A percentile compares a stretch with the other conserved stretches of the same genome.
Evolutionary conservation across 2,113 vertebrate species (phyloP).

Genomic region (Vidua chalybeata): DNA sequence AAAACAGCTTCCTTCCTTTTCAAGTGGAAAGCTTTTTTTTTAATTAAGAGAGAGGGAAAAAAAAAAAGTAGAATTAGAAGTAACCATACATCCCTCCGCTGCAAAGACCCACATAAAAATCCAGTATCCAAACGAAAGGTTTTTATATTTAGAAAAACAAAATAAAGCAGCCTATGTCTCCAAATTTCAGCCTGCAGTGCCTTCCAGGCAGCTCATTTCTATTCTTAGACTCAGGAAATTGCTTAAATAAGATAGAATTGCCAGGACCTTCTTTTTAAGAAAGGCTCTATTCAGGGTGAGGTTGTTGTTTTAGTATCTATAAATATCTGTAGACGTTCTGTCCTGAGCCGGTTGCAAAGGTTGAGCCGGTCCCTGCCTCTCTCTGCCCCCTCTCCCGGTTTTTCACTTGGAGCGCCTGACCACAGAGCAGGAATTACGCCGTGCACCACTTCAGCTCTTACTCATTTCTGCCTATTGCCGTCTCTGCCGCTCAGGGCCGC

Average conservation of each 20-base stretch:
- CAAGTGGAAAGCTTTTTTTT: background rate
- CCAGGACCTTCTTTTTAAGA: conserved; percentile 67
- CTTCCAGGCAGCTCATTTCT: conserved; percentile 70
- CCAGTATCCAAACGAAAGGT: conserved; percentile 14
- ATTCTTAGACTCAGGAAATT: conserved; percentile 79
- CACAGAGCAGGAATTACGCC: conserved; percentile 57
- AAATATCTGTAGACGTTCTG: conserved; percentile 36
- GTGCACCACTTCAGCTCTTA: conserved; percentile 20
- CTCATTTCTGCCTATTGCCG: conserved; percentile 37
- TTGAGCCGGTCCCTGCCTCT: conserved; percentile 43
- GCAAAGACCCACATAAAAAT: conserved; percentile 53
- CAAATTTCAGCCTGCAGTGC: conserved; percentile 71
- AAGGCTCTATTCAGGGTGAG: conserved; percentile 68
- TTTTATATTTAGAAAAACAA: conserved; percentile 41
- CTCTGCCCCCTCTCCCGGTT: conserved; percentile 58
- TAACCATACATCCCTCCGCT: conserved; percentile 36
- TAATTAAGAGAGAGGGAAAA: background rate
- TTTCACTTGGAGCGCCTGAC: conserved; percentile 56
- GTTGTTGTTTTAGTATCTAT: conserved; percentile 35
- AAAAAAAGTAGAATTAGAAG: conserved; percentile 32
- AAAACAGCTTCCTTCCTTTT: conserved; percentile 1
- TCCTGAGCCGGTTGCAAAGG: conserved; percentile 23
- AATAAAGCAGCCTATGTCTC: conserved; percentile 52
- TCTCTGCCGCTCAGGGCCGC: conserved; percentile 57
- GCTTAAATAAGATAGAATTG: conserved; percentile 71